A percentile compares a stretch with the other conserved stretches of the same genome.
Evolutionary conservation across 2,888 invertebrate genomes (phyloP).

Genomic region (Parelbella ahira): DNA sequence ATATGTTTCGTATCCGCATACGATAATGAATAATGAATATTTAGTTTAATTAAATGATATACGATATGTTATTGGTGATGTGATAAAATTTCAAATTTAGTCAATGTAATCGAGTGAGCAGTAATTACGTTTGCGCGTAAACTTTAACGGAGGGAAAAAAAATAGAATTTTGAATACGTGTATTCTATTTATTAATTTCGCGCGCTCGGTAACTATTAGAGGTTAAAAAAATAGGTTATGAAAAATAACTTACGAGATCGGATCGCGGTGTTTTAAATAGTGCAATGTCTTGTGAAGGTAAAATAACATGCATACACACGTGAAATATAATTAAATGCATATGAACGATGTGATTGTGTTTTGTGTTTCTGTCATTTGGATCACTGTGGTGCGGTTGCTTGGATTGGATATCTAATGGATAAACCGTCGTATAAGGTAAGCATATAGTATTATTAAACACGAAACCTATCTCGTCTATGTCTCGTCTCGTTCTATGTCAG

Average conservation of each 20-base stretch:
- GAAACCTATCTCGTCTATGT: no score
- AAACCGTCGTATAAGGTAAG: conserved; percentile 70
- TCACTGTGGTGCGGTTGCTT: conserved; percentile 43
- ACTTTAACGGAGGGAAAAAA: no score
- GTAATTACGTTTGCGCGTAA: background rate
- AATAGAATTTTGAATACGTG: conserved; percentile 6
- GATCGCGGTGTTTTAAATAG: conserved; percentile 46
- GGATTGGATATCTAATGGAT: conserved; percentile 59
- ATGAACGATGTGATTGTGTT: conserved; percentile 29
- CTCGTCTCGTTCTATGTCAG: no score
- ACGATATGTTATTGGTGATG: no score
- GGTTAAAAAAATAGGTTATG: conserved; percentile 48
- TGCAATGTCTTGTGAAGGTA: conserved; percentile 55
- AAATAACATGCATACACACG: conserved; percentile 51
- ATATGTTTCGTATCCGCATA: conserved; percentile 20
- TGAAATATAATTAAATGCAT: conserved; percentile 33
- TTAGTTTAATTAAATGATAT: conserved; percentile 27
- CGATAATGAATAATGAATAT: conserved; percentile 18
- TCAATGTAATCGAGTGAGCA: background rate
- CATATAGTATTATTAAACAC: background rate
- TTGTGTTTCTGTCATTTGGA: conserved; percentile 32
- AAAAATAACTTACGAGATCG: conserved; percentile 41
- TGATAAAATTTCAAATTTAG: conserved; percentile 6
- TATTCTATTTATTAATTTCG: conserved; percentile 14
- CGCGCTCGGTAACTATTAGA: conserved; percentile 14